phyloP scores from a whole-genome alignment of 1,140 invertebrate genomes.

The Procambarus clarkii region DNA sequence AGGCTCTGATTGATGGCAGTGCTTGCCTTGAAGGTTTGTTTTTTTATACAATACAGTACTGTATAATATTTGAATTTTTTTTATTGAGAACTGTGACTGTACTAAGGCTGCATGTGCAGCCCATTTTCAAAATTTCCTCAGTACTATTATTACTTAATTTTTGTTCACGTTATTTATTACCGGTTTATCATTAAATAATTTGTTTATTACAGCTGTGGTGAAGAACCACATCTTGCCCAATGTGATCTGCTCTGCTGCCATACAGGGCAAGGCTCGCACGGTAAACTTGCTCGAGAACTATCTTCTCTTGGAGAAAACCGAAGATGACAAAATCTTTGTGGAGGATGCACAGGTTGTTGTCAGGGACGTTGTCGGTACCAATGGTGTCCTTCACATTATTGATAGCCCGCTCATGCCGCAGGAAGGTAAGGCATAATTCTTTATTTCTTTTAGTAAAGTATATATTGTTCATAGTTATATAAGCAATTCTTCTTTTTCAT shows the following conservation, averaged over 20 bases:
- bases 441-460: no score
- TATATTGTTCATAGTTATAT: no score
- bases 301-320: conserved; percentile 78
- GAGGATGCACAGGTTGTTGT: conserved; percentile 75
- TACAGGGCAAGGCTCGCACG: conserved; percentile 79
- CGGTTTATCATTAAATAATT: background rate
- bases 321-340: conserved; percentile 77
- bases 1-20: conserved; percentile 75
- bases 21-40: conserved; percentile 73
- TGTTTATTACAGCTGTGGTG: conserved; percentile 75
- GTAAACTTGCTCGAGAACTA: conserved; percentile 79
- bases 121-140: no score
- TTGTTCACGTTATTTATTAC: no score
- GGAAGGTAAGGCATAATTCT: conserved; percentile 74
- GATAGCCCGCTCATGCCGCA: conserved; percentile 79
- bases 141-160: no score
- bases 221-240: conserved; percentile 82
- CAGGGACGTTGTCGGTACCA: conserved; percentile 78
- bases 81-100: background rate
- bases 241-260: conserved; percentile 81
- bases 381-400: conserved; percentile 80
- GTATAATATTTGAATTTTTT: background rate
- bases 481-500: no score
- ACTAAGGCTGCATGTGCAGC: no score
- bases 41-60: background rate